Evolutionary conservation across 2,888 invertebrate species (phyloP), one percentile per base, ranked within the genome.

Genomic region (Ennomos quercinarius): DNA sequence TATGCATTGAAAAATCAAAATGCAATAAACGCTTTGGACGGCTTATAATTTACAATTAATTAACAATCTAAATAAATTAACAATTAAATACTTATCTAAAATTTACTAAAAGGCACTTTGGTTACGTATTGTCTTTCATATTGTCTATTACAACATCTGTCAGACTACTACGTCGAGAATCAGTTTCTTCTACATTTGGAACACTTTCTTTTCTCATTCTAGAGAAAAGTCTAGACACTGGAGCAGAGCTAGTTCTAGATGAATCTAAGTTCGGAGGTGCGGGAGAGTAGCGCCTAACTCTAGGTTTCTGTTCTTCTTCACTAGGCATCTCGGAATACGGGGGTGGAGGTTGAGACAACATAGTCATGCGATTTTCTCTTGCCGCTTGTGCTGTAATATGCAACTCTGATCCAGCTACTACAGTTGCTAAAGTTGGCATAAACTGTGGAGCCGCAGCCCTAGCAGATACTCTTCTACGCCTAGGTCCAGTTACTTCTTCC

Each of bases 61-160:
- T 72, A 70, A 53, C 63, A 67, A 40, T 59, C 54, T 67, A 53
- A 68, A 66, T 76, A 71, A 70, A 73, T 69, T 72, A 77, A 72
- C 55, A 80, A 78, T 78, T 78, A 74, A 75, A 74, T 68, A 73
- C 71, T 76, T 76, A 65, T 68, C 74, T 79, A 76, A 78, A 82
- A 81, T 86, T 76, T 67, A 71, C 83, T 87, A 86, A 64, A 78
- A 82, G 78, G 81, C 84, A 85, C 79, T 51, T n/a, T 54, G 37
- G 72, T 83, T 87, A 91, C 83, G 90, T 89, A 70, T 89, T 87
- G 77, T 92, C 89, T 83, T 89, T 90, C 70, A 87, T 84, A 73
- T 82, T 91, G 61, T 93, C 93, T 77, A 93, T 88, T 65, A 90
- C 90, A 73, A 93, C 77, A 69, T 93, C 93, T 43, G 91, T 93